Percentiles rank a stretch among this genome's conserved stretches.
Conservation (phyloP, 2,797 vertebrate genomes). For the Myotis findleyi region DNA sequence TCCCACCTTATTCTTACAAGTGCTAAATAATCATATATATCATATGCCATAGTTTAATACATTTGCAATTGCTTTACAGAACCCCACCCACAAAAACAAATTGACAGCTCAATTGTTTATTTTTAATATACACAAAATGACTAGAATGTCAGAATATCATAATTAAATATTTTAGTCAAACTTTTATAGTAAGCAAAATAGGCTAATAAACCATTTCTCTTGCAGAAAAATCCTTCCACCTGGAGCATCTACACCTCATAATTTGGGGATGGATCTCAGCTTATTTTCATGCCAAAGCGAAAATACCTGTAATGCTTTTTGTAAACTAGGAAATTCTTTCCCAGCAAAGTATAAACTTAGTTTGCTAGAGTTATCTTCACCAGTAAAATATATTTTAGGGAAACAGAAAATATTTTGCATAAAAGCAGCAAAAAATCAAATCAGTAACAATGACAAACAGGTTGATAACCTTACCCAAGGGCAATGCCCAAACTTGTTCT, state of each 20-base stretch:
- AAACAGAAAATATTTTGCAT: conserved; percentile 11
- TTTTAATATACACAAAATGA: neutral
- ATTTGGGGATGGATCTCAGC: neutral
- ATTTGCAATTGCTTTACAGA: neutral
- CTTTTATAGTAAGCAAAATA: neutral
- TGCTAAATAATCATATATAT: neutral
- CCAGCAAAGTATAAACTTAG: neutral
- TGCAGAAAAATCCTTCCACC: neutral
- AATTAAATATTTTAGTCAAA: neutral
- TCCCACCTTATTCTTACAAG: neutral
- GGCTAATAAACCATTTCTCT: neutral
- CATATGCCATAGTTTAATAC: neutral
- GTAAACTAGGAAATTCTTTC: neutral
- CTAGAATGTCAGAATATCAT: neutral
- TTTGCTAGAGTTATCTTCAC: neutral
- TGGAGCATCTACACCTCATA: neutral
- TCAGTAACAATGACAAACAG: neutral
- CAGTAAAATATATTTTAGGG: neutral
- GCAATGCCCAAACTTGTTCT: neutral
- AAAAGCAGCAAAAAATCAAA: neutral
- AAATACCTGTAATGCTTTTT: neutral
- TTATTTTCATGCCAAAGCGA: neutral
- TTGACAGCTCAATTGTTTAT: neutral
- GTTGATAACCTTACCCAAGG: neutral
- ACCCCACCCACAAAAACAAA: neutral